Conservation (phyloP, 2,113 vertebrate species). For the Calidris pygmaea region DNA sequence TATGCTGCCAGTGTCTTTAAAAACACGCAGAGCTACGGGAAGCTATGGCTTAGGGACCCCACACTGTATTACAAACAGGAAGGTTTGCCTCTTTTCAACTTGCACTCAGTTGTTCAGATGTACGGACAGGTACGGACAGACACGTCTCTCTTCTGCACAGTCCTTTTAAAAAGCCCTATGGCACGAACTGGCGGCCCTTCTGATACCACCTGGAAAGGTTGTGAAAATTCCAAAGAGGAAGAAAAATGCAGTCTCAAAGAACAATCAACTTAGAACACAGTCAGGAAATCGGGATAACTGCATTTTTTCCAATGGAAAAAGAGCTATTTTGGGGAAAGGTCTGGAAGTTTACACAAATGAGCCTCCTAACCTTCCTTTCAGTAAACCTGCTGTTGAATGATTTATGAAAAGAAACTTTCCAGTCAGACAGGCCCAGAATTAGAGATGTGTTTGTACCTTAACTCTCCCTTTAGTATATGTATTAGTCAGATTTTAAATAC, state of each 20-base stretch:
- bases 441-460: neutral
- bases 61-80: neutral
- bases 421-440: neutral
- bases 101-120: neutral
- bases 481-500: slow-evolving; percentile 13
- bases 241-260: neutral
- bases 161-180: neutral
- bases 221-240: neutral
- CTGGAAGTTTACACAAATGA: slow-evolving; percentile 28
- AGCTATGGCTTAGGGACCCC: neutral
- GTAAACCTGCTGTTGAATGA: slow-evolving; percentile 1
- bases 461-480: neutral
- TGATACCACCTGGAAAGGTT: neutral
- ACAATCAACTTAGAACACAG: neutral
- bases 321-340: neutral
- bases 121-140: accelerated
- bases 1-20: neutral
- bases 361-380: neutral
- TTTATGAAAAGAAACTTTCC: slow-evolving; percentile 15
- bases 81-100: neutral
- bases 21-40: neutral
- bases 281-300: neutral
- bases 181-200: neutral
- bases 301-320: slow-evolving; percentile 8
- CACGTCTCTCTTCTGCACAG: neutral